Evolutionary conservation across 2,888 invertebrate genomes (phyloP).

Genomic region (Byasa hedistus): DNA sequence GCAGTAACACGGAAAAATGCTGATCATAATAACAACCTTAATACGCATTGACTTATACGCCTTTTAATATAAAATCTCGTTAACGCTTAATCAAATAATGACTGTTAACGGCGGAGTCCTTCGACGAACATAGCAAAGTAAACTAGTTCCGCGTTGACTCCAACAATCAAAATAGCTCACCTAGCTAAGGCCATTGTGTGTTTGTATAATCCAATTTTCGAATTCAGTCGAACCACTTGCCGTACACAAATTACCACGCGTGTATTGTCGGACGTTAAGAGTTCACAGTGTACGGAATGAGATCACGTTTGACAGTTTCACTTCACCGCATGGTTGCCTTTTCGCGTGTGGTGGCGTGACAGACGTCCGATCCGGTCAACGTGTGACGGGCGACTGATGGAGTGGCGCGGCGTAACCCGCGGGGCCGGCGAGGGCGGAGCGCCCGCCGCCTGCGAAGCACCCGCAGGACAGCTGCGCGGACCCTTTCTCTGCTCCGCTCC

Average conservation of each 20-base stretch:
- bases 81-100: slow-evolving; percentile 49
- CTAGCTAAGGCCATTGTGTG: slow-evolving; percentile 80
- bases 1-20: slow-evolving; percentile 30
- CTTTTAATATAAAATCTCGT: slow-evolving; percentile 33
- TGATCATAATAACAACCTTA: slow-evolving; percentile 16
- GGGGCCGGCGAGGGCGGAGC: slow-evolving; percentile 71
- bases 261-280: slow-evolving; percentile 46
- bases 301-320: slow-evolving; percentile 79
- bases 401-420: slow-evolving; percentile 38
- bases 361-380: slow-evolving; percentile 62
- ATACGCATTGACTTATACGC: slow-evolving; percentile 43
- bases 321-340: slow-evolving; percentile 76
- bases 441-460: slow-evolving; percentile 52
- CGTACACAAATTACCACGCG: slow-evolving; percentile 64
- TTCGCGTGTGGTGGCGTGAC: slow-evolving; percentile 57
- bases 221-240: slow-evolving; percentile 66
- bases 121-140: slow-evolving; percentile 69
- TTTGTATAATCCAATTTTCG: slow-evolving; percentile 79
- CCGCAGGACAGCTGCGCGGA: slow-evolving; percentile 76
- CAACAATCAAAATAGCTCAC: slow-evolving; percentile 79
- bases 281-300: slow-evolving; percentile 58
- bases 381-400: slow-evolving; percentile 49
- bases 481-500: slow-evolving; percentile 65
- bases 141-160: slow-evolving; percentile 78
- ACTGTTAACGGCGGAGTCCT: slow-evolving; percentile 61